Conservation (phyloP, 2,888 invertebrate species). For the Pseudoips prasinana region DNA sequence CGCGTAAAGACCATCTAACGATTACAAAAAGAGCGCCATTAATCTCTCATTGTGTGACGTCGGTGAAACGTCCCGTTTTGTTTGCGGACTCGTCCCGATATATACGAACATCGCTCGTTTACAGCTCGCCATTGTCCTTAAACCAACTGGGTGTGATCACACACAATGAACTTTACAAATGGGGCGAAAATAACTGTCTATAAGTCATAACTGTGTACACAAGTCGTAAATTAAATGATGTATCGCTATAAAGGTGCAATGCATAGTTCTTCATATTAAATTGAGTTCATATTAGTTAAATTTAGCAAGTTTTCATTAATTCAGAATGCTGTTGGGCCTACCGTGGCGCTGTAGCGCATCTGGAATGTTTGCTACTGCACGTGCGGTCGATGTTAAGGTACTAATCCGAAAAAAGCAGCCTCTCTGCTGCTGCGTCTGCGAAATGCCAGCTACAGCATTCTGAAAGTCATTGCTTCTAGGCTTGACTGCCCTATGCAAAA, state of each 20-base stretch:
- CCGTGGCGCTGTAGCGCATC: too few relatives aligned
- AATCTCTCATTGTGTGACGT: conserved; percentile 75
- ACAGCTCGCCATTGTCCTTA: conserved; percentile 65
- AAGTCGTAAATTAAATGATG: conserved; percentile 61
- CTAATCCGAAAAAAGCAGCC: too few relatives aligned
- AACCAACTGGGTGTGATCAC: conserved; percentile 74
- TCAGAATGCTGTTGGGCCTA: too few relatives aligned
- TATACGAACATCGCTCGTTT: conserved; percentile 58
- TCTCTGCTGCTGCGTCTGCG: too few relatives aligned
- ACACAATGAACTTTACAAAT: conserved; percentile 68
- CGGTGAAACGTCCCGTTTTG: conserved; percentile 67
- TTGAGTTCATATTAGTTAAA: too few relatives aligned
- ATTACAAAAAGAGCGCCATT: conserved; percentile 75
- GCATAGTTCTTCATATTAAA: conserved; percentile 7
- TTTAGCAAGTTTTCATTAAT: too few relatives aligned
- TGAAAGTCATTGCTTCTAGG: too few relatives aligned
- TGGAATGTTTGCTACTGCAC: too few relatives aligned
- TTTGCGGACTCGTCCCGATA: conserved; percentile 71
- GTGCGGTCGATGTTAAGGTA: too few relatives aligned
- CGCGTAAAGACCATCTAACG: conserved; percentile 70
- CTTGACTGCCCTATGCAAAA: too few relatives aligned
- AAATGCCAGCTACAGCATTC: too few relatives aligned
- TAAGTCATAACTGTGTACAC: conserved; percentile 66
- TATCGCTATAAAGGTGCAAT: conserved; percentile 15
- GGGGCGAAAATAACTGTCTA: conserved; percentile 66